Evolutionary conservation across 1,140 invertebrate genomes (phyloP).

Genomic region (Diplogasteroides magnus): DNA sequence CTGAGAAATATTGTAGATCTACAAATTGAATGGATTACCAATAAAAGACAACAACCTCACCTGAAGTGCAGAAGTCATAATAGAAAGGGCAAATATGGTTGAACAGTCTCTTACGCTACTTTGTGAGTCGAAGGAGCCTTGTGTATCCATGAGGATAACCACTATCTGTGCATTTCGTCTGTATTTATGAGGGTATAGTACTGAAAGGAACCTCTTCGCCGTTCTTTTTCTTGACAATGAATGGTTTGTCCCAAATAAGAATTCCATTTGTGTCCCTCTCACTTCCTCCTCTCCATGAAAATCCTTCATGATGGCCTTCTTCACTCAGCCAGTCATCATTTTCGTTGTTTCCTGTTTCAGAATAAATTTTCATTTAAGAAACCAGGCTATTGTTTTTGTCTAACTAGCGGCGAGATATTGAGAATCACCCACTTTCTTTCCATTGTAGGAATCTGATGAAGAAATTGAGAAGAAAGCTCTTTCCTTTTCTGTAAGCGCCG

Average conservation of each 20-base stretch:
- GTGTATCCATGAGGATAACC: slow-evolving; percentile 87
- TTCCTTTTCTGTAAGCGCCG: slow-evolving; percentile 94
- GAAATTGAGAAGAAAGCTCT: slow-evolving; percentile 85
- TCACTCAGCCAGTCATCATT: slow-evolving; percentile 42
- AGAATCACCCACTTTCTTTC: slow-evolving; percentile 56
- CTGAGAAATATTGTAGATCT: slow-evolving; percentile 62
- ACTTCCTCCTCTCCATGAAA: slow-evolving; percentile 61
- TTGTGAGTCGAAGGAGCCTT: slow-evolving; percentile 92
- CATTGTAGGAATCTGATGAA: slow-evolving; percentile 79
- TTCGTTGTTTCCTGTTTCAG: background rate
- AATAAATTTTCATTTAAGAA: background rate
- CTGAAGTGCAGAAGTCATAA: slow-evolving; percentile 63
- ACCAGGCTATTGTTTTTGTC: too few species aligned
- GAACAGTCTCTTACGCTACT: slow-evolving; percentile 91
- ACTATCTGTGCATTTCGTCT: slow-evolving; percentile 63
- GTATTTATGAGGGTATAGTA: background rate
- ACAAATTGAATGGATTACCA: slow-evolving; percentile 18
- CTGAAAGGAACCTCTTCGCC: slow-evolving; percentile 38
- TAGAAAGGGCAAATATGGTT: slow-evolving; percentile 69
- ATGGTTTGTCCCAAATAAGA: slow-evolving; percentile 62
- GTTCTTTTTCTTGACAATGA: slow-evolving; percentile 52
- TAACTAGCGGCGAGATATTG: too few species aligned
- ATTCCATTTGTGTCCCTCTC: slow-evolving; percentile 62
- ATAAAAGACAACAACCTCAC: slow-evolving; percentile 32
- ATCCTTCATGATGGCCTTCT: slow-evolving; percentile 56